Evolutionary conservation across 2,797 vertebrate species (phyloP).

Genomic region (Ambastaia sidthimunki): DNA sequence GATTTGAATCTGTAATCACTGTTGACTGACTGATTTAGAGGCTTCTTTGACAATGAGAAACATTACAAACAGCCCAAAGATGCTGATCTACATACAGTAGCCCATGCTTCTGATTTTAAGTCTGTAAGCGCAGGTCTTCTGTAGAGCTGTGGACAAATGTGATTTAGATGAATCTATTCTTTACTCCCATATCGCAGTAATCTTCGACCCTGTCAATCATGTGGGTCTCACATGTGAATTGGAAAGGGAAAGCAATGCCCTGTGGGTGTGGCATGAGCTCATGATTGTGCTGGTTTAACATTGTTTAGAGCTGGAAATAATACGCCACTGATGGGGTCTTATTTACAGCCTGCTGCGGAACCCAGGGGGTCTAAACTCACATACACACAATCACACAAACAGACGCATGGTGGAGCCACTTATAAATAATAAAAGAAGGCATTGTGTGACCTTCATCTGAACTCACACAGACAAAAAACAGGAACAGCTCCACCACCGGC

Average conservation of each 20-base stretch:
- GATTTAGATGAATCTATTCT: constrained; percentile 5
- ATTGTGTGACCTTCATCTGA: constrained; percentile 37
- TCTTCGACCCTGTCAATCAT: constrained; percentile 22
- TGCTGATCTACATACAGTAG: constrained; percentile 17
- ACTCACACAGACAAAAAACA: constrained; percentile 32
- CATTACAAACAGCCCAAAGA: neutral
- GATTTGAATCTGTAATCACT: constrained; percentile 36
- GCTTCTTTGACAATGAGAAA: constrained; percentile 5
- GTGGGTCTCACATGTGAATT: neutral
- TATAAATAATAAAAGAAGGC: constrained; percentile 43
- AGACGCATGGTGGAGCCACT: constrained; percentile 15
- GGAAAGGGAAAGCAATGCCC: constrained; percentile 3
- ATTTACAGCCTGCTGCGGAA: constrained; percentile 25
- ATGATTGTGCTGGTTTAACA: constrained; percentile 12
- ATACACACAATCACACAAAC: constrained; percentile 21
- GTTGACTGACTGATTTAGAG: constrained; percentile 12
- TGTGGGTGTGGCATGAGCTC: neutral
- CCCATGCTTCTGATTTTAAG: constrained; percentile 7
- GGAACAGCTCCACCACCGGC: constrained; percentile 25
- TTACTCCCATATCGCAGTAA: neutral
- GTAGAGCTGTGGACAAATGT: neutral
- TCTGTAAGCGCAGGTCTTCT: constrained; percentile 1
- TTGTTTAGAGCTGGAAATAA: constrained; percentile 17
- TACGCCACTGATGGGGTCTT: constrained; percentile 5
- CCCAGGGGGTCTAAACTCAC: constrained; percentile 21